Evolutionary conservation across 2,888 invertebrate genomes (phyloP).

Genomic region (Dione juno): DNA sequence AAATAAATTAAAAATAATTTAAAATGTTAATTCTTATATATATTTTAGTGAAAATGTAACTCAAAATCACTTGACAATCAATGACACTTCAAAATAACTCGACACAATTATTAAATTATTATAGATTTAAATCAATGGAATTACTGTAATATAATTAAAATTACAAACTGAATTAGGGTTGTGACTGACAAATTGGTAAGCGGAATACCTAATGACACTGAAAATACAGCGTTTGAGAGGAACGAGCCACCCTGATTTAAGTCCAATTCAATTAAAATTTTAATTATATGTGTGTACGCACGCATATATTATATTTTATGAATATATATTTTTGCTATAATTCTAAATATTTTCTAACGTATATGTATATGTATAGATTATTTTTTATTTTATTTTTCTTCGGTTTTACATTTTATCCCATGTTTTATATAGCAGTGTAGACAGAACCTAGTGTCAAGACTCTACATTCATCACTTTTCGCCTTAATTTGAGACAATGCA

Average conservation of each 20-base stretch:
- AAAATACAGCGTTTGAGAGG: slow-evolving; percentile 6
- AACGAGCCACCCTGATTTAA: slow-evolving; percentile 6
- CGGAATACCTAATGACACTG: slow-evolving; percentile 22
- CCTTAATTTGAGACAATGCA: too few relatives aligned
- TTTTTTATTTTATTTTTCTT: too few relatives aligned
- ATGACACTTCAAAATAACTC: not conserved
- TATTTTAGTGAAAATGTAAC: not conserved
- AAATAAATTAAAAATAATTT: too few relatives aligned
- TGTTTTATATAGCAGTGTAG: too few relatives aligned
- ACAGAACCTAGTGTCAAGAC: too few relatives aligned
- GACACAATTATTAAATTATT: not conserved
- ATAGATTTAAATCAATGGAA: slow-evolving; percentile 13
- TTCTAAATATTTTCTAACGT: too few relatives aligned
- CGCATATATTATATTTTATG: not conserved
- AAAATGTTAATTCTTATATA: too few relatives aligned
- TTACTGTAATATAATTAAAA: slow-evolving; percentile 16
- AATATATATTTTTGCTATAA: not conserved
- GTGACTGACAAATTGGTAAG: slow-evolving; percentile 23
- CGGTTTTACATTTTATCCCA: too few relatives aligned
- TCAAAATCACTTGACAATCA: too few relatives aligned
- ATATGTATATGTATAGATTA: too few relatives aligned
- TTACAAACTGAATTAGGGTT: slow-evolving; percentile 21
- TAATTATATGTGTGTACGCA: not conserved
- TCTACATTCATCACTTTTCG: too few relatives aligned
- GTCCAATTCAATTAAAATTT: not conserved